phyloP scores from a whole-genome alignment of 1,140 invertebrate species.

The Anoplophora glabripennis region DNA sequence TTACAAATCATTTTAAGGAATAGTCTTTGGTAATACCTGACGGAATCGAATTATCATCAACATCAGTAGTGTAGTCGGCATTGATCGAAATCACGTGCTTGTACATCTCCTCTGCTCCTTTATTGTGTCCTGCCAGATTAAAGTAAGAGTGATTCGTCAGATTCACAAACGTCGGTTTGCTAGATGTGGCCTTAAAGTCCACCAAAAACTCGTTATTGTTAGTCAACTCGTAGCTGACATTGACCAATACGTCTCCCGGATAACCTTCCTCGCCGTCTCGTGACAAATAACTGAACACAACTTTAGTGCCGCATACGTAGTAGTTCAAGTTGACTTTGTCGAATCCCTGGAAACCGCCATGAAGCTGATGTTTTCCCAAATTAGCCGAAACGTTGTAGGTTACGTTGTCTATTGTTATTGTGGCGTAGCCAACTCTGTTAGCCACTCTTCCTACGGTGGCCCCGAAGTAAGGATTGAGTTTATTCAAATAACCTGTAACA shows the following conservation, averaged over 20 bases:
- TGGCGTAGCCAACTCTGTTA: conserved; percentile 74
- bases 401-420: conserved; percentile 66
- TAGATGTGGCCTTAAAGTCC: conserved; percentile 69
- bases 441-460: conserved; percentile 84
- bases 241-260: conserved; percentile 71
- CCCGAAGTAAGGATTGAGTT: conserved; percentile 77
- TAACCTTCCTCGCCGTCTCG: conserved; percentile 82
- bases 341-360: conserved; percentile 86
- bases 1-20: too few species aligned
- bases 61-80: conserved; percentile 74
- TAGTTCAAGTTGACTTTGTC: conserved; percentile 58
- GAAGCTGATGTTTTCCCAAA: conserved; percentile 67
- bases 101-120: conserved; percentile 56
- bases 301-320: conserved; percentile 44
- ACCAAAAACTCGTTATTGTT: conserved; percentile 70
- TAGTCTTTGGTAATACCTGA: conserved; percentile 62
- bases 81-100: conserved; percentile 73
- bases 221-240: conserved; percentile 68
- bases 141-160: conserved; percentile 94
- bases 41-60: conserved; percentile 70
- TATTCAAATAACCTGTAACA: conserved; percentile 58
- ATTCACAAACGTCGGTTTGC: conserved; percentile 81
- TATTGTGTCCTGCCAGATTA: conserved; percentile 83
- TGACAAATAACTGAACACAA: conserved; percentile 43
- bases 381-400: conserved; percentile 74